These are phyloP conservation scores for Buceros bicornis DNA, from an alignment of 2,797 vertebrate genomes.

Conservation along the genomic window DNA sequence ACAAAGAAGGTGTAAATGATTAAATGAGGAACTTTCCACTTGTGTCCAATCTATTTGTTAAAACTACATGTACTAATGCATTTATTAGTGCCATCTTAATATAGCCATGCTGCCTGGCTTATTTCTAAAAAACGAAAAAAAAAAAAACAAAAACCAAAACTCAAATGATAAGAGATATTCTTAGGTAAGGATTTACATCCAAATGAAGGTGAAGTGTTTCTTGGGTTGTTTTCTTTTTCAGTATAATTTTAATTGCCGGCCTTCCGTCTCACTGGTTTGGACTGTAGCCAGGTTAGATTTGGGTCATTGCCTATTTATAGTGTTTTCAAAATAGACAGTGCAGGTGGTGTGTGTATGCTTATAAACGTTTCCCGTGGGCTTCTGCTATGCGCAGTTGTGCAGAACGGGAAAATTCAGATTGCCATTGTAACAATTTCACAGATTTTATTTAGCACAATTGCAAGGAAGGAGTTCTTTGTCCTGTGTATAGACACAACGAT, in stretches of 20 bases:
- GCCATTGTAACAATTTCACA: neutral
- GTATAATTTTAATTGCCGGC: neutral
- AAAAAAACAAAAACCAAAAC: neutral
- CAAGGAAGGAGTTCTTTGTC: neutral
- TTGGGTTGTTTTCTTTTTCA: neutral
- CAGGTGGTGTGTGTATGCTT: neutral
- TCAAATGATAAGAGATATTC: neutral
- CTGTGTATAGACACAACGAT: neutral
- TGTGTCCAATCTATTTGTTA: neutral
- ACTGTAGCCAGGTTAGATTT: neutral
- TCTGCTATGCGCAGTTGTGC: neutral
- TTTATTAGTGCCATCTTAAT: neutral
- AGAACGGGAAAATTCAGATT: neutral
- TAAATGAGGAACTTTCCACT: neutral
- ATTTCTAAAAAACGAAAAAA: neutral
- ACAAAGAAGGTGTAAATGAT: neutral
- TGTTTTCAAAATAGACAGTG: neutral
- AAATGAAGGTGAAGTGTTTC: neutral
- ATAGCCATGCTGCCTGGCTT: neutral
- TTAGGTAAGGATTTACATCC: neutral
- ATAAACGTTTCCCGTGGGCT: neutral
- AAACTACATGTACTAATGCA: neutral
- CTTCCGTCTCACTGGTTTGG: neutral
- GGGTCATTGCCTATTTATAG: neutral
- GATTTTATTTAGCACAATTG: neutral